Percentiles rank a stretch among this genome's conserved stretches.
Evolutionary conservation across 2,797 vertebrate genomes (phyloP).

Genomic region (Lophotriccus pileatus): DNA sequence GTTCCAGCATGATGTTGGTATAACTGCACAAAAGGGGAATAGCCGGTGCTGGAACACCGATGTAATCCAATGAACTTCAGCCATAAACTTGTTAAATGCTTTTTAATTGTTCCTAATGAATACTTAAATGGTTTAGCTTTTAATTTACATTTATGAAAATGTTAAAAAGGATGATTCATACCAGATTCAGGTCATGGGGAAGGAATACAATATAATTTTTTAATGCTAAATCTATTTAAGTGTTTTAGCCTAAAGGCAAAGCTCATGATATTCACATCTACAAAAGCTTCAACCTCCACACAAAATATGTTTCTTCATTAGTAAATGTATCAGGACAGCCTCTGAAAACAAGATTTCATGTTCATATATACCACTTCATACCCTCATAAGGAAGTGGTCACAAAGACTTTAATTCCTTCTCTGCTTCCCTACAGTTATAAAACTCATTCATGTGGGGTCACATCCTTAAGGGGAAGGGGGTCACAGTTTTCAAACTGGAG

Average conservation of each 20-base stretch:
- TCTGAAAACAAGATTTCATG: neutral
- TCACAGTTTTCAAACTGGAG: neutral
- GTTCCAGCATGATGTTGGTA: neutral
- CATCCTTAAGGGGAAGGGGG: neutral
- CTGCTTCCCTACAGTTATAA: neutral
- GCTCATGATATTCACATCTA: neutral
- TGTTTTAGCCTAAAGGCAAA: neutral
- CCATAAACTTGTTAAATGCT: neutral
- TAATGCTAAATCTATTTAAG: neutral
- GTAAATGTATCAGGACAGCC: neutral
- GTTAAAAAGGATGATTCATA: neutral
- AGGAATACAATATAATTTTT: neutral
- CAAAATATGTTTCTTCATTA: neutral
- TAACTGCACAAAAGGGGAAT: fast-evolving
- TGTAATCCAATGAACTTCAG: neutral
- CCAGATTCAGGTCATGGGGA: neutral
- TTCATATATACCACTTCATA: neutral
- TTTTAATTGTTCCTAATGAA: slow-evolving; percentile 31
- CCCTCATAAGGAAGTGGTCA: neutral
- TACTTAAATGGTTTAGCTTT: neutral
- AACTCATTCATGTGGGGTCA: neutral
- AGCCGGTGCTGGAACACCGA: neutral
- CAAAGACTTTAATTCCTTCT: neutral
- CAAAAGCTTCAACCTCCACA: neutral
- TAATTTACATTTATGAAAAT: neutral